Evolutionary conservation across 35 echinoderm and acorn worm species (phyloP).

Genomic region (Stichopus chloronotus): DNA sequence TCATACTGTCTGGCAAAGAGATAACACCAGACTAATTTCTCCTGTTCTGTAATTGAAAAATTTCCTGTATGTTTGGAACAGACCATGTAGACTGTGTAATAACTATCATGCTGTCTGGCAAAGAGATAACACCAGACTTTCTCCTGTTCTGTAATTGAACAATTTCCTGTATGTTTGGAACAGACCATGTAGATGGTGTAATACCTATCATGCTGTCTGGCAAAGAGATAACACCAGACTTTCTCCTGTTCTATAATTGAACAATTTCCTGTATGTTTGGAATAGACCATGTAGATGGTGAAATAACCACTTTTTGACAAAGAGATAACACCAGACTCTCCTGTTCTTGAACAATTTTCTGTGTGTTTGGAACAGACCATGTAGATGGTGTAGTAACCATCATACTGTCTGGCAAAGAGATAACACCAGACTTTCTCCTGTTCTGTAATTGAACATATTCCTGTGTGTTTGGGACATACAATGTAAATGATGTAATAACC

Average conservation of each 20-base stretch:
- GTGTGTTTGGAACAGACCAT: background rate
- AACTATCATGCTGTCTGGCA: no score
- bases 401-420: background rate
- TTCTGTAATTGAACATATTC: background rate
- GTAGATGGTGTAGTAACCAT: background rate
- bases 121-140: background rate
- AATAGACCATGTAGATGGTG: no score
- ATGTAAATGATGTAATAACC: background rate
- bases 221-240: background rate
- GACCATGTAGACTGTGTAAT: no score
- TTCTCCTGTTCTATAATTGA: background rate
- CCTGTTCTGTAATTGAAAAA: background rate
- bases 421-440: background rate
- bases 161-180: no score
- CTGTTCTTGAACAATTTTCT: background rate
- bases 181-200: background rate
- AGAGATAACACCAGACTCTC: slow-evolving; percentile 14
- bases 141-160: background rate
- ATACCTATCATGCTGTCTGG: background rate
- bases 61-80: no score
- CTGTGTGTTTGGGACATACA: background rate
- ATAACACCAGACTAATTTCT: slow-evolving; percentile 32
- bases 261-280: background rate
- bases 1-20: background rate
- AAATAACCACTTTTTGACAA: no score